Base-by-base conservation (phyloP, 37 sponge, comb jelly and placozoan genomes). In the Tethya wilhelma region DNA sequence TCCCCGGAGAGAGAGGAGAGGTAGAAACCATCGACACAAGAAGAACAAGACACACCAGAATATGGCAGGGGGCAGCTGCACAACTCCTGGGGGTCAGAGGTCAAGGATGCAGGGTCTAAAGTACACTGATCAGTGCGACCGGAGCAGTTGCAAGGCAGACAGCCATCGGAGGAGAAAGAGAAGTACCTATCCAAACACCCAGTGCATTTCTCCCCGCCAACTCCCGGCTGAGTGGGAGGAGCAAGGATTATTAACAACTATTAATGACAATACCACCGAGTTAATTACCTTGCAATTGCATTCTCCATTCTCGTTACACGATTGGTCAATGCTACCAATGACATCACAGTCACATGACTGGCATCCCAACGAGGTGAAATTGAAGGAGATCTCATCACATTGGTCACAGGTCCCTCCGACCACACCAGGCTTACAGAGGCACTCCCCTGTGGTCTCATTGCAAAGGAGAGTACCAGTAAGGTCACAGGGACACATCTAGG, bases 51-150 rank as follows among this genome's bases (percentile, higher is more conserved):
- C 38, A 4, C 38, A 0, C 88, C 88, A 29, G 55, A 30, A 57
- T 76, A 88, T 43, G 82, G 75, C 0, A 31, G 20, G 11, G 88
- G 88, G 43, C 88, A 88, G 42, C 40, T 41, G 44, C 88, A 88
- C 43, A 81, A 23, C 56, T 81, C 88, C 25, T 26, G 46, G 12
- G 88, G 71, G 11, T 38, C 28, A 29, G 32, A 11, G 44, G 60
- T 65, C 0, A n/a, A 25, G 42, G 75, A 39, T 40, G 14, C 28
- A 28, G 39, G 68, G 55, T 73, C 39, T 25, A 59, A 75, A 11
- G 0, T 9, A 41, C 84, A 83, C 3, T 43, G 32, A 29, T 26
- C 1, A 9, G 75, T 43, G 0, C 74, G 84, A 14, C 64, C 49
- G 4, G 84, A 83, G 55, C 84, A 83, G 66, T 66, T 45, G 56